phyloP scores from a whole-genome alignment of 2,113 vertebrate genomes.

The Trachemys scripta region DNA sequence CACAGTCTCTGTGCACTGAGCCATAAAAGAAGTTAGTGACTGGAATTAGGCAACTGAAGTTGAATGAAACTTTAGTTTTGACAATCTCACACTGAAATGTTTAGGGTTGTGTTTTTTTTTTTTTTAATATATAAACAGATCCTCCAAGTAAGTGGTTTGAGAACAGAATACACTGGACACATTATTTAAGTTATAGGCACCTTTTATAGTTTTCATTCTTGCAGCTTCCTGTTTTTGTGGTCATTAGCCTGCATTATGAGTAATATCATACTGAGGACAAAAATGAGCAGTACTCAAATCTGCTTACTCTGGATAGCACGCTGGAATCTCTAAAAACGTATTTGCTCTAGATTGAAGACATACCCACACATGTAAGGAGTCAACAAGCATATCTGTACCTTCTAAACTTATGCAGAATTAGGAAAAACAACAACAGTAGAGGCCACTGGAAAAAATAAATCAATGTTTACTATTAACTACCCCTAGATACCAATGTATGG shows the following conservation, averaged over 20 bases:
- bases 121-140: neutral
- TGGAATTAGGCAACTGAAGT: conserved; percentile 28
- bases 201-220: neutral
- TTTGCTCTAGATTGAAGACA: neutral
- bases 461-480: neutral
- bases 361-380: neutral
- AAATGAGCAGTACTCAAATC: neutral
- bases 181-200: neutral
- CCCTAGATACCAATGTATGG: accelerated
- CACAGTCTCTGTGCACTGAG: conserved; percentile 27
- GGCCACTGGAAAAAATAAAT: neutral
- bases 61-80: neutral
- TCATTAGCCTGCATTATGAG: neutral
- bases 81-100: neutral
- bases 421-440: neutral
- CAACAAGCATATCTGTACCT: neutral
- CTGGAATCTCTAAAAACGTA: neutral
- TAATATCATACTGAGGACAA: neutral
- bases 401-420: neutral
- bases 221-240: neutral
- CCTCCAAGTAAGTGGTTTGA: neutral
- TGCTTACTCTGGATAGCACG: neutral
- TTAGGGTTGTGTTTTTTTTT: neutral
- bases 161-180: neutral
- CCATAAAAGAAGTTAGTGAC: conserved; percentile 17